Evolutionary conservation across 2,797 vertebrate species (phyloP), one percentile per base, ranked within the genome.

Genomic region (Hypotaenidia philippensis): DNA sequence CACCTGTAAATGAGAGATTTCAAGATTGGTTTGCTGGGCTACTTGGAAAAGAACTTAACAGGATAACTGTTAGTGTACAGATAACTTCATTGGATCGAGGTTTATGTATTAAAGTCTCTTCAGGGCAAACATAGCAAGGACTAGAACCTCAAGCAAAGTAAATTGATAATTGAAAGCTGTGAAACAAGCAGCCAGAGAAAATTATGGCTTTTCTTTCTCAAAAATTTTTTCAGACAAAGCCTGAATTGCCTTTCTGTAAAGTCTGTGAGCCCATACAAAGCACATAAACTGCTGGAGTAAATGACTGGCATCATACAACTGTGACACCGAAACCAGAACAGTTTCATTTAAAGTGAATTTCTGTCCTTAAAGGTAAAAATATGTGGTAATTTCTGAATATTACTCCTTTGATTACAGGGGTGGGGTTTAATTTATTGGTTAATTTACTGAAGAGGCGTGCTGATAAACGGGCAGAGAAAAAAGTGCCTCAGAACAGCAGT

Each of bases 261-360:
- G 49, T 4, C 1, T 10, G 5, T 44, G 59, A 76, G n/a, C 21
- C 25, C 47, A 25, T 18, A 10, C 26, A 26, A 38, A 53, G 22
- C 25, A 23, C 14, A 12, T 2, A 41, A 41, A 40, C 6, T 34
- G 15, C 65, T 78, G 40, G 27, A 59, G 8, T 12, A 53, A 19
- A 64, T 50, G 59, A 17, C 52, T 77, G 52, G 69, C 50, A 74
- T 63, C 49, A 56, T 59, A 0, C 38, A 10, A 10, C 23, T 61
- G 4, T 1, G 2, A 8, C 10, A 32, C 0, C 0, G 38, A 65
- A 72, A 72, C 22, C 38, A 47, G 12, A 77, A 34, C 21, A 32
- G 11, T 11, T 11, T 72, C 16, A 11, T 69, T 79, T 23, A 36
- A 71, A 80, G 20, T 29, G 6, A 65, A 23, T 49, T 69, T 76